Evolutionary conservation across 2,888 invertebrate species (phyloP).

Genomic region (Apotomis betuletana): DNA sequence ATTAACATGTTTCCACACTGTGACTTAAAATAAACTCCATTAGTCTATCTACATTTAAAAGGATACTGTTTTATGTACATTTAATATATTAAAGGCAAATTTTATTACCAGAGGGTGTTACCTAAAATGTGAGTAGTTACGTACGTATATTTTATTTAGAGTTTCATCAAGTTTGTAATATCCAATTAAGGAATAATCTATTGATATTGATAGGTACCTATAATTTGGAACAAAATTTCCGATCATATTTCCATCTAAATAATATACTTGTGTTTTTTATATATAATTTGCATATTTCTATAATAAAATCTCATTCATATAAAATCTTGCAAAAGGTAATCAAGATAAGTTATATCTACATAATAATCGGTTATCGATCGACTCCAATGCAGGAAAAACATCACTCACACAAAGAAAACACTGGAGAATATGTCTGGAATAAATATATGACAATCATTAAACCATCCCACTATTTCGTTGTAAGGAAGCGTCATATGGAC

Average conservation of each 20-base stretch:
- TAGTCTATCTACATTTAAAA: slow-evolving; percentile 12
- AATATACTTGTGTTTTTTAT: slow-evolving; percentile 1
- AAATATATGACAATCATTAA: slow-evolving; percentile 26
- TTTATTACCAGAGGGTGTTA: neutral
- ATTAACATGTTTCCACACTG: neutral
- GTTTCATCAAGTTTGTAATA: neutral
- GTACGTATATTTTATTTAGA: neutral
- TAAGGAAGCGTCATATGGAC: slow-evolving; percentile 27
- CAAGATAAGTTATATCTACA: slow-evolving; percentile 7
- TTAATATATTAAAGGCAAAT: slow-evolving; percentile 6
- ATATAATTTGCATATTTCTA: slow-evolving; percentile 5
- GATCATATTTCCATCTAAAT: neutral
- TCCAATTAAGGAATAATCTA: neutral
- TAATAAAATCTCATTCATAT: slow-evolving; percentile 16
- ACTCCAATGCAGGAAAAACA: neutral
- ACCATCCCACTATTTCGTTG: slow-evolving; percentile 36
- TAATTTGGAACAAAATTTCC: neutral
- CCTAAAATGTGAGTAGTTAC: neutral
- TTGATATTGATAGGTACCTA: neutral
- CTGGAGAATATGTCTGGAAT: slow-evolving; percentile 20
- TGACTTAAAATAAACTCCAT: neutral
- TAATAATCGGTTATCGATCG: slow-evolving; percentile 1
- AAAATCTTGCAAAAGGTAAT: slow-evolving; percentile 19
- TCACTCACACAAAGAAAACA: neutral
- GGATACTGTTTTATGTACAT: slow-evolving; percentile 2